Conservation (phyloP, 1,140 invertebrate species). For the Drosophila pallidifrons region DNA sequence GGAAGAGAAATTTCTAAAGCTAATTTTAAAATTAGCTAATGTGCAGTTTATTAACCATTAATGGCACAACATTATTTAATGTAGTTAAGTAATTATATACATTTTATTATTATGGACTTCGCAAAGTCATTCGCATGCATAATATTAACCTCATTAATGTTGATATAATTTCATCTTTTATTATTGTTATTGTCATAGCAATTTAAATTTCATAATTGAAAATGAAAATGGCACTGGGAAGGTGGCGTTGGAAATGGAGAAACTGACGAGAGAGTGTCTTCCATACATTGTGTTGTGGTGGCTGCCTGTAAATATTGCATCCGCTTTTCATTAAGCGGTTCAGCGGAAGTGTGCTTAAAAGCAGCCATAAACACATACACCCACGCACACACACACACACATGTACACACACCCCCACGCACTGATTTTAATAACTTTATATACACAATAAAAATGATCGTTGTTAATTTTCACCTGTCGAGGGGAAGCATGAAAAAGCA, state of each 20-base stretch:
- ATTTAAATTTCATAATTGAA: constrained; percentile 62
- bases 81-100: constrained; percentile 21
- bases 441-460: constrained; percentile 65
- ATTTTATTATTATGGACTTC: not conserved
- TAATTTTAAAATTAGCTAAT: not conserved
- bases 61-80: constrained; percentile 24
- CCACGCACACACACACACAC: constrained; percentile 7
- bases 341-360: constrained; percentile 56
- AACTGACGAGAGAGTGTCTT: not conserved
- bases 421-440: constrained; percentile 70
- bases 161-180: constrained; percentile 26
- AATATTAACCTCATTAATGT: constrained; percentile 39
- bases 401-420: constrained; percentile 6
- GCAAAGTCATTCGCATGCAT: constrained; percentile 5
- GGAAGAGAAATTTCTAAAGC: not conserved
- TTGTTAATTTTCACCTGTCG: constrained; percentile 65
- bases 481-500: constrained; percentile 55
- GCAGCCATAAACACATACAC: constrained; percentile 11
- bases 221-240: constrained; percentile 15
- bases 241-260: not conserved
- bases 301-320: constrained; percentile 32
- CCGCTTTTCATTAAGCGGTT: constrained; percentile 67
- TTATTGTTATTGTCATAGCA: constrained; percentile 36
- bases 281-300: not conserved
- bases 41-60: constrained; percentile 21